Conservation (phyloP, 2,797 vertebrate species). For the Gadopsis bispinosus region DNA sequence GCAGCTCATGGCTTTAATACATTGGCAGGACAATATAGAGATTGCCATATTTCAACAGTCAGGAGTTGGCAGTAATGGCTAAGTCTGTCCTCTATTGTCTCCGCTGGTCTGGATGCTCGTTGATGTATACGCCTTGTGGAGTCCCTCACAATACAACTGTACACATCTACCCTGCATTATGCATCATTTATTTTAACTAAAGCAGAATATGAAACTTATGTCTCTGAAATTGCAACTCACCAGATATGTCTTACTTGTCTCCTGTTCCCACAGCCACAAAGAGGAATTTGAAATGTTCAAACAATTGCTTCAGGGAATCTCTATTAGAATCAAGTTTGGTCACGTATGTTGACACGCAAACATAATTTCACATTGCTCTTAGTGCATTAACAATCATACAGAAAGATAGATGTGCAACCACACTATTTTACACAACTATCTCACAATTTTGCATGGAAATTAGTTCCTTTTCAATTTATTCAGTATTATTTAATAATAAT, state of each 20-base stretch:
- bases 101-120: constrained; percentile 55
- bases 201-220: constrained; percentile 10
- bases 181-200: constrained; percentile 9
- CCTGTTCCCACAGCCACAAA: background rate
- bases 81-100: constrained; percentile 71
- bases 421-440: background rate
- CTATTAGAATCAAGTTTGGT: background rate
- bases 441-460: background rate
- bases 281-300: background rate
- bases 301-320: background rate
- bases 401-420: background rate
- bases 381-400: background rate
- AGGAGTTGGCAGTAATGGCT: constrained; percentile 75
- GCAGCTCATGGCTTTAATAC: constrained; percentile 70
- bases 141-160: constrained; percentile 43
- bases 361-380: background rate
- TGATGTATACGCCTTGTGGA: constrained; percentile 55
- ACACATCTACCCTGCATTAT: constrained; percentile 35
- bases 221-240: constrained; percentile 13
- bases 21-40: constrained; percentile 80
- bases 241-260: constrained; percentile 7
- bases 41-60: constrained; percentile 76
- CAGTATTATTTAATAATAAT: too few species aligned
- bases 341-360: background rate
- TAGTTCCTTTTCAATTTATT: background rate